Evolutionary conservation across 2,797 vertebrate genomes (phyloP).

Genomic region (Hipposideros larvatus): DNA sequence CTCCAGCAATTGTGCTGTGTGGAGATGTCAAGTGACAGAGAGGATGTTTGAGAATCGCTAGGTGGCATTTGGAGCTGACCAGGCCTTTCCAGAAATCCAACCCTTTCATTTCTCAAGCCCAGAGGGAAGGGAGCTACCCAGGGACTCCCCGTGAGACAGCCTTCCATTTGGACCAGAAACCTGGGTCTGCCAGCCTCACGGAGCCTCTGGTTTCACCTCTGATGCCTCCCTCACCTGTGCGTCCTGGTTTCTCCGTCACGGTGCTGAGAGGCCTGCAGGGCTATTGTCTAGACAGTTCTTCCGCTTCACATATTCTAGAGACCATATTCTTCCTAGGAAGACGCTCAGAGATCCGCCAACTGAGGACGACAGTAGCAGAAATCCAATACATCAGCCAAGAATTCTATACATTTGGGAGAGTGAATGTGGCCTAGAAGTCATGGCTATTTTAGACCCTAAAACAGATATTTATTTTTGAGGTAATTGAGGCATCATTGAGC

Average conservation of each 20-base stretch:
- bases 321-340: neutral
- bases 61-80: neutral
- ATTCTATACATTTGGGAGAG: neutral
- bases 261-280: neutral
- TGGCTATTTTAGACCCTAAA: neutral
- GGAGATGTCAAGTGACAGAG: accelerated
- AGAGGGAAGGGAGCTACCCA: accelerated
- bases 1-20: accelerated
- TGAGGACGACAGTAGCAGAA: neutral
- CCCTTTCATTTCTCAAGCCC: neutral
- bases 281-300: no score
- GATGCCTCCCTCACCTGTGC: neutral
- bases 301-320: neutral
- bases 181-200: accelerated
- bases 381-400: neutral
- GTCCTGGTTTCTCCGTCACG: accelerated
- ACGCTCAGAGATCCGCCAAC: neutral
- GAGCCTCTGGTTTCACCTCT: neutral
- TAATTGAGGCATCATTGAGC: neutral
- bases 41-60: neutral
- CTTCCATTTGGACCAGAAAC: neutral
- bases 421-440: neutral
- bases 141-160: neutral
- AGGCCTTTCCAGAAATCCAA: neutral
- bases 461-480: neutral